Percentiles rank a stretch among this genome's conserved stretches.
These are phyloP conservation scores for Standfussiana lucernea DNA, from an alignment of 2,888 invertebrate species.

Conservation along the genomic window DNA sequence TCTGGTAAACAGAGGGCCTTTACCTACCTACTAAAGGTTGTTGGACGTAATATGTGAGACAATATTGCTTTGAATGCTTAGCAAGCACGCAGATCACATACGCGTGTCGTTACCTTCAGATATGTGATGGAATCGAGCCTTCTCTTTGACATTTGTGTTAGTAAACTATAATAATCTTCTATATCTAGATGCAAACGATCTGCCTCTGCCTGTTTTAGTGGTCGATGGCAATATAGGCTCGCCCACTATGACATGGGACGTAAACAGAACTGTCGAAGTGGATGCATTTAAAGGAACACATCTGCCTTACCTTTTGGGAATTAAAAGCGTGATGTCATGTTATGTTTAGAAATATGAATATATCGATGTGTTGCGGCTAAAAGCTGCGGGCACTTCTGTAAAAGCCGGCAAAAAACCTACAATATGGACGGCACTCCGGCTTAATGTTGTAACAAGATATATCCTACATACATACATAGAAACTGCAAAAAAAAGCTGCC, in stretches of 20 bases:
- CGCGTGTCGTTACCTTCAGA: background rate
- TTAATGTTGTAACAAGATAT: background rate
- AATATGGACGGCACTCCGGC: background rate
- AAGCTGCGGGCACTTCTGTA: background rate
- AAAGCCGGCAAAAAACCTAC: background rate
- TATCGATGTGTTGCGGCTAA: background rate
- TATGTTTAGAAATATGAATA: background rate
- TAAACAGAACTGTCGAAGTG: background rate
- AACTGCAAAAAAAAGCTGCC: background rate
- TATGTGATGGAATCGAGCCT: background rate
- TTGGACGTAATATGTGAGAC: background rate
- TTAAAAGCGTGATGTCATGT: background rate
- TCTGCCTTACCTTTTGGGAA: background rate
- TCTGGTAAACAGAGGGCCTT: background rate
- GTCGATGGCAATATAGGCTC: background rate
- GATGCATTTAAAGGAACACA: background rate
- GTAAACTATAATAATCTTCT: background rate
- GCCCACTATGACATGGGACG: background rate
- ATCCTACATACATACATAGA: background rate
- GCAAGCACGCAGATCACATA: conserved; percentile 1
- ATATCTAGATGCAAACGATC: background rate
- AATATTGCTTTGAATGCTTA: conserved; percentile 4
- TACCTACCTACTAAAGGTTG: background rate
- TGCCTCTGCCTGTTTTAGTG: background rate
- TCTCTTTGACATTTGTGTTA: background rate